Evolutionary conservation across 2,888 invertebrate species (phyloP).

Genomic region (Brachycybe producta): DNA sequence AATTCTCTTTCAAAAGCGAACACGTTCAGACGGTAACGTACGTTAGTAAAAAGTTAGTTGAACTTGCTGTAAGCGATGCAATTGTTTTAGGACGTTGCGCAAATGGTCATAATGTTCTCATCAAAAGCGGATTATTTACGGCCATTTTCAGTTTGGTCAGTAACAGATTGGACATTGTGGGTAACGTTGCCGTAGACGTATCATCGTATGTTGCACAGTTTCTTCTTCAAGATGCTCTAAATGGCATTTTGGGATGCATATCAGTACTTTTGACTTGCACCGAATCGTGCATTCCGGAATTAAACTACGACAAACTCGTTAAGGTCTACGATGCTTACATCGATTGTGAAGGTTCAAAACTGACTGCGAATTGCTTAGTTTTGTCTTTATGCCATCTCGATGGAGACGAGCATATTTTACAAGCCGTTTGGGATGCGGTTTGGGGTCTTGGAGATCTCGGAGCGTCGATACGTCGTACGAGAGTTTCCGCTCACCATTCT

Average conservation of each 20-base stretch:
- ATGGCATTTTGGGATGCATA: not conserved
- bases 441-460: not conserved
- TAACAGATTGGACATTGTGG: not conserved
- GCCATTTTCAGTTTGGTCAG: not conserved
- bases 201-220: not conserved
- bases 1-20: not conserved
- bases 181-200: not conserved
- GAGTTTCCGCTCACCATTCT: not conserved
- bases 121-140: not conserved
- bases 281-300: slow-evolving; percentile 1
- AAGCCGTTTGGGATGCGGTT: not conserved
- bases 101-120: no score
- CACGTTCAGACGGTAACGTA: not conserved
- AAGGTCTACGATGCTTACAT: not conserved
- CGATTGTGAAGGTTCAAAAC: not conserved
- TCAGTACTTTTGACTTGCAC: not conserved
- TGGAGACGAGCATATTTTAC: not conserved
- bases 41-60: not conserved
- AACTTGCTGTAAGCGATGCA: not conserved
- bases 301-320: not conserved
- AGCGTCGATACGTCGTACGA: not conserved
- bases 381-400: not conserved
- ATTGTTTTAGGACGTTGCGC: not conserved
- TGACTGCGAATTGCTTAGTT: not conserved
- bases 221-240: not conserved